These are phyloP conservation scores for Salvator merianae DNA, from an alignment of 2,113 vertebrate species.

Conservation along the genomic window DNA sequence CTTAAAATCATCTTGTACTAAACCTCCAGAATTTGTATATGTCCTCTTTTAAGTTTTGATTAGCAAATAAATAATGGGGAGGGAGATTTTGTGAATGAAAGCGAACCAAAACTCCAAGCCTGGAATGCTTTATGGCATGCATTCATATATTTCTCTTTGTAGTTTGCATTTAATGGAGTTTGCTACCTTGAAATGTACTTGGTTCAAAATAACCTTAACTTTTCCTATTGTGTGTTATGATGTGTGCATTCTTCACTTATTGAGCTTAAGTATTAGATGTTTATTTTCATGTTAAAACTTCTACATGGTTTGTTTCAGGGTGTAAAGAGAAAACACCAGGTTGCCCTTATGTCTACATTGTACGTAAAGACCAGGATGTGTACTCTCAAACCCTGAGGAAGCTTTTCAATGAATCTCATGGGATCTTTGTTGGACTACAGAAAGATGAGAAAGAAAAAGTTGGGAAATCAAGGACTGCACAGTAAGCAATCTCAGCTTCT, in stretches of 20 bases:
- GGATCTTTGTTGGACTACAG: slow-evolving; percentile 93
- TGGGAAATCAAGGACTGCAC: slow-evolving; percentile 82
- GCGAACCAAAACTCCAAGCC: not conserved
- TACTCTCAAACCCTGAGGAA: slow-evolving; percentile 92
- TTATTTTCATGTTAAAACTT: not conserved
- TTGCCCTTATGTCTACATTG: slow-evolving; percentile 77
- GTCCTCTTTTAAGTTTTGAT: too few species aligned
- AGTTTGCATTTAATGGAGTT: not conserved
- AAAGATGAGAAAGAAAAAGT: slow-evolving; percentile 84
- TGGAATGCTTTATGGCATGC: not conserved
- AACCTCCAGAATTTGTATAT: not conserved
- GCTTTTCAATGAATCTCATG: slow-evolving; percentile 96
- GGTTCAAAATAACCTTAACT: not conserved
- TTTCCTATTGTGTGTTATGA: not conserved
- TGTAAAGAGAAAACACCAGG: slow-evolving; percentile 30
- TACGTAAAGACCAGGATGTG: slow-evolving; percentile 88
- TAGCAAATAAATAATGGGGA: not conserved
- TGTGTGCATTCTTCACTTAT: not conserved
- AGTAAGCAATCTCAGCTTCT: slow-evolving; percentile 65
- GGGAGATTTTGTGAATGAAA: not conserved
- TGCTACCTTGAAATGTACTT: not conserved
- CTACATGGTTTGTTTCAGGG: slow-evolving; percentile 46
- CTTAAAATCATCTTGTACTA: not conserved
- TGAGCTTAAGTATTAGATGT: not conserved
- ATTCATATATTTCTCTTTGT: not conserved